Evolutionary conservation across 92 coral and sea anemone species (phyloP), one percentile per base, ranked within the genome.

Genomic region (Phenganax stokvisi): DNA sequence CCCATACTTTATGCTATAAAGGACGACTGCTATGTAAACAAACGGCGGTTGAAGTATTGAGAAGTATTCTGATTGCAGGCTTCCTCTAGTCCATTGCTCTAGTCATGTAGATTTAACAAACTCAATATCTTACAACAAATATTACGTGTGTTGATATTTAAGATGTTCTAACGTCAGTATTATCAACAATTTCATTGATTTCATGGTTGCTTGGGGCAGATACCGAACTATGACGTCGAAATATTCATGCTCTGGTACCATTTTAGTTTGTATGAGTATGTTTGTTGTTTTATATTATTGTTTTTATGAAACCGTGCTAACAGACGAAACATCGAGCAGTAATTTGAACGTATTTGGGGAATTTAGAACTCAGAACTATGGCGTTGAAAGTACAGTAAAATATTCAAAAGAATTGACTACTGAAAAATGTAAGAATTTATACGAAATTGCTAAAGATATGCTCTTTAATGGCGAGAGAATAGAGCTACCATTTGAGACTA

Each of bases 381-480:
- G 60, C 44, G 44, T 55, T 12, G 56, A 59, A 9, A 31, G 54
- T 10, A 1, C n/a, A 29, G 56, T 56, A 57, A 76, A 68, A 68
- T 15, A 68, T 68, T 30, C 73, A 68, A 59, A 57, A 16, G 80
- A 75, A 13, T 75, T n/a, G n/a, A 58, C 80, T 3, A 76, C 17
- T 16, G 44, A 13, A 6, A 79, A 51, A 28, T 79, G 83, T 79
- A 8, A 10, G 12, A 0, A 64, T 13, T 65, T 79, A 25, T 54
- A 79, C 63, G 83, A 79, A n/a, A 79, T 64, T 63, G 83, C 83
- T 9, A 12, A 30, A 56, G 72, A 79, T 51, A 79, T 79, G 83
- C 74, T 79, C n/a, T 29, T 10, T 30, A 54, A 51, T 51, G 83
- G 83, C 54, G 61, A 47, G 31, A 37, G 17, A 64, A 51, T 65